Conservation (phyloP, 2,797 vertebrate genomes). For the Naso thynnoides region DNA sequence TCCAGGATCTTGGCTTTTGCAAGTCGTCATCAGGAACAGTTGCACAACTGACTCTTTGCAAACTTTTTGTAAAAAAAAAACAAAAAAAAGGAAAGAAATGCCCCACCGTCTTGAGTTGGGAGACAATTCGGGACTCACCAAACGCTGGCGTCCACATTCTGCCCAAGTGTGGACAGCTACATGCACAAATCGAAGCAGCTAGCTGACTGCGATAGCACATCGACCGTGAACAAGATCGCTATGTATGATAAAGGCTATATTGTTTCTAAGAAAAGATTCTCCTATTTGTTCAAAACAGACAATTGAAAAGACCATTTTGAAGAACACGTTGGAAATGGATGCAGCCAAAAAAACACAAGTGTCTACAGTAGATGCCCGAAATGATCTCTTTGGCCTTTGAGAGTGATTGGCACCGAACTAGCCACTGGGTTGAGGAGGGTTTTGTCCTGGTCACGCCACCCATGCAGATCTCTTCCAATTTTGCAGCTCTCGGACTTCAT, state of each 20-base stretch:
- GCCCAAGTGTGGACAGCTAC: constrained; percentile 47
- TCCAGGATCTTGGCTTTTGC: constrained; percentile 49
- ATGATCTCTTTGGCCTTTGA: constrained; percentile 78
- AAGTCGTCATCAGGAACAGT: constrained; percentile 61
- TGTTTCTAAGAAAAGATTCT: constrained; percentile 61
- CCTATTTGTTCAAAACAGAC: constrained; percentile 59
- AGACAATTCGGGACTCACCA: constrained; percentile 54
- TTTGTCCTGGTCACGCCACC: constrained; percentile 37
- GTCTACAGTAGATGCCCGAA: constrained; percentile 66
- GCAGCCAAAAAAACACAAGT: constrained; percentile 60
- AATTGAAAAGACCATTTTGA: constrained; percentile 54
- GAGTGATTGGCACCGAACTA: constrained; percentile 78
- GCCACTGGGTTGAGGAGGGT: constrained; percentile 41
- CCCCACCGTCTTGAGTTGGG: constrained; percentile 39
- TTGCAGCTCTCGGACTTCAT: constrained; percentile 42
- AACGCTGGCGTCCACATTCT: constrained; percentile 51
- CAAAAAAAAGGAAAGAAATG: constrained; percentile 34
- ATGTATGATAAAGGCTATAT: constrained; percentile 72
- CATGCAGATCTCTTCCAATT: constrained; percentile 61
- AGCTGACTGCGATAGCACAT: constrained; percentile 77
- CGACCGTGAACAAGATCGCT: constrained; percentile 62
- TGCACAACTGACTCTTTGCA: constrained; percentile 80
- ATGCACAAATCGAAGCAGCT: constrained; percentile 85
- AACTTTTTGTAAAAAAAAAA: constrained; percentile 65
- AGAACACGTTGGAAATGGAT: constrained; percentile 55